Evolutionary conservation across 2,113 vertebrate genomes (phyloP).

Genomic region (Onychostoma macrolepis): DNA sequence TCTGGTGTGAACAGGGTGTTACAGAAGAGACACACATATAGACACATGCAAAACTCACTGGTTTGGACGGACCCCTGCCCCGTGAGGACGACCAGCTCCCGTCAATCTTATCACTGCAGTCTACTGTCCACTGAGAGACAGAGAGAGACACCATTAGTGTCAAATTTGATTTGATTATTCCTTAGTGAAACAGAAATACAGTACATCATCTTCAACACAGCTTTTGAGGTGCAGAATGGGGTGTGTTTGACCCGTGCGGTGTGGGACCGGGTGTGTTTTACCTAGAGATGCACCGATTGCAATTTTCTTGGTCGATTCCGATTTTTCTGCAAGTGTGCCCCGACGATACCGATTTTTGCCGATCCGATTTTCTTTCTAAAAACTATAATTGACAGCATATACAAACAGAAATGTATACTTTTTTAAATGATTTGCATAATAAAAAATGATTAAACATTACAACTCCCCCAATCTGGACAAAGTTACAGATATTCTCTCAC

Average conservation of each 20-base stretch:
- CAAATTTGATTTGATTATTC: not conserved
- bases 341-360: too few species aligned
- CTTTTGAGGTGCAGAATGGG: not conserved
- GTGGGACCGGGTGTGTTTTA: too few species aligned
- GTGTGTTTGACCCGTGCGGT: not conserved
- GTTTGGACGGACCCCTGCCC: conserved; percentile 80
- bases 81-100: conserved; percentile 85
- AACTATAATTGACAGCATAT: too few species aligned
- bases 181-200: not conserved
- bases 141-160: conserved; percentile 37
- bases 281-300: too few species aligned
- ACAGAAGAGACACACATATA: conserved; percentile 12
- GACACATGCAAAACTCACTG: conserved; percentile 67
- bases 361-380: too few species aligned
- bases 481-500: too few species aligned
- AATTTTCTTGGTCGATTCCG: too few species aligned
- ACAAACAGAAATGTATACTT: too few species aligned
- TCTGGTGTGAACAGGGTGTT: not conserved
- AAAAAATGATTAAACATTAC: too few species aligned
- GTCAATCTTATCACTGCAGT: conserved; percentile 86
- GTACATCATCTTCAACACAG: not conserved
- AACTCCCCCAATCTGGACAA: too few species aligned
- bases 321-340: too few species aligned
- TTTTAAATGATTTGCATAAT: too few species aligned
- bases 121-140: conserved; percentile 87